phyloP scores from a whole-genome alignment of 2,888 invertebrate species.

The Drymonia ruficornis region DNA sequence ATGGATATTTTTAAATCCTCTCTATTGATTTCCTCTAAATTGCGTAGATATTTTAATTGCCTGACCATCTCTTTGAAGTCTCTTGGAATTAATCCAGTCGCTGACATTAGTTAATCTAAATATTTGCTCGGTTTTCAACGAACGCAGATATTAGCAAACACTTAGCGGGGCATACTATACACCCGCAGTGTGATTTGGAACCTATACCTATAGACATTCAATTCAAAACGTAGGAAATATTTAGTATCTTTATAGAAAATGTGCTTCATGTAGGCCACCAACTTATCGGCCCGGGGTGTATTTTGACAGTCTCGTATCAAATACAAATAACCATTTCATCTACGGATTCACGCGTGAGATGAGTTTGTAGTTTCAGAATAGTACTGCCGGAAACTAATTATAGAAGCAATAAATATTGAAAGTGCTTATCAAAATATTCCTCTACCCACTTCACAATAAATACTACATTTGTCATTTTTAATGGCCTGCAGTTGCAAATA shows the following conservation, averaged over 20 bases:
- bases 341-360: too few relatives aligned
- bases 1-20: background rate
- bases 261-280: too few relatives aligned
- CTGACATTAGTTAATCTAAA: background rate
- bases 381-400: too few relatives aligned
- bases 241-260: too few relatives aligned
- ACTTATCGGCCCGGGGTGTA: too few relatives aligned
- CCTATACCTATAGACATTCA: too few relatives aligned
- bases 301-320: too few relatives aligned
- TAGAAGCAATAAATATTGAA: background rate
- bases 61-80: conserved; percentile 1
- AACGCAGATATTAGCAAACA: background rate
- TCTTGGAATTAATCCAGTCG: conserved; percentile 1
- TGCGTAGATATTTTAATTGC: background rate
- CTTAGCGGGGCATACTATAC: background rate
- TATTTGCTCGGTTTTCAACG: background rate
- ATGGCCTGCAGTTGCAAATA: conserved; percentile 9
- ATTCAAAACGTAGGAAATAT: too few relatives aligned
- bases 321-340: too few relatives aligned
- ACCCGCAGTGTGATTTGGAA: too few relatives aligned
- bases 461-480: background rate
- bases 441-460: background rate
- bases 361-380: too few relatives aligned
- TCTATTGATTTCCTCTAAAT: background rate
- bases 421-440: background rate